Base-by-base conservation (phyloP, 2,113 vertebrate species). In the Eublepharis macularius region DNA sequence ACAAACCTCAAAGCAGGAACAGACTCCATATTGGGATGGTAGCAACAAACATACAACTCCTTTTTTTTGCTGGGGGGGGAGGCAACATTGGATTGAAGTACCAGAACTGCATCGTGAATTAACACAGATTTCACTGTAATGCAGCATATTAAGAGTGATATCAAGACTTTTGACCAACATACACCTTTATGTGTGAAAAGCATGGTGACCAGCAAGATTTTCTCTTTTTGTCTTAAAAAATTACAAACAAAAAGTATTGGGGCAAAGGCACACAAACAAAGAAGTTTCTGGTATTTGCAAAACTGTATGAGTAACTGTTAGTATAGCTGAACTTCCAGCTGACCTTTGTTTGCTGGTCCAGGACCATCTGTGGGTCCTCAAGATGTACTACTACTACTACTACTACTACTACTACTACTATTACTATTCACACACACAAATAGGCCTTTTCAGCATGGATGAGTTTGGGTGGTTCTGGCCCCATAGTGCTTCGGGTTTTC, bases 361-460 rank as follows among this genome's bases (percentile, higher is more conserved):
- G 69, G 21, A 89, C 24, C 16, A 65, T 21, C 32, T 11, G 19
- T n/a, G 39, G 36, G 65, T 65, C 9, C 34, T 6, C 14, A 83
- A 24, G 1, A 0, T 0, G 85, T 78, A 85, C 13, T 32, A 32
- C 2, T 24, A n/a, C n/a, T n/a, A n/a, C n/a, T n/a, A n/a, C n/a
- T n/a, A n/a, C n/a, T n/a, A n/a, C n/a, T n/a, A n/a, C n/a, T n/a
- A n/a, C n/a, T n/a, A n/a, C n/a, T n/a, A n/a, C n/a, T n/a, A n/a
- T n/a, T n/a, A n/a, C n/a, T n/a, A n/a, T n/a, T n/a, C n/a, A n/a
- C n/a, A n/a, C n/a, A n/a, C n/a, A n/a, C n/a, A n/a, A n/a, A n/a
- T n/a, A n/a, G n/a, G n/a, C n/a, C n/a, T n/a, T n/a, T n/a, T n/a
- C n/a, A n/a, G n/a, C n/a, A n/a, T n/a, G n/a, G n/a, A n/a, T n/a